These are phyloP conservation scores for Drosophila cyrtoloma DNA, from an alignment of 2,888 invertebrate genomes.

Conservation along the genomic window DNA sequence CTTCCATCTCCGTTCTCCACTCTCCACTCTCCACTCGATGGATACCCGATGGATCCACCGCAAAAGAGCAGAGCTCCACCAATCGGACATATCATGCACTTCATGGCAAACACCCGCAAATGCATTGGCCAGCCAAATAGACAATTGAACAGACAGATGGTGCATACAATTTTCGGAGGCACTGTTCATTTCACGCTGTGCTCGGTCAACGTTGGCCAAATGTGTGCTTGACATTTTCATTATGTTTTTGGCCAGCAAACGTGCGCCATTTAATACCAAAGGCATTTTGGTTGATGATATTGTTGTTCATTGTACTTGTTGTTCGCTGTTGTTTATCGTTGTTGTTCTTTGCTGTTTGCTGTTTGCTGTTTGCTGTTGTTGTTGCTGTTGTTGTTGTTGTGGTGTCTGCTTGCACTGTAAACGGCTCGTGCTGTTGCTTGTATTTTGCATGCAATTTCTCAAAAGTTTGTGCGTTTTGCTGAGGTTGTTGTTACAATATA, in stretches of 20 bases:
- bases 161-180: conserved; percentile 36
- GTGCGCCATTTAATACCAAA: conserved; percentile 69
- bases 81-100: conserved; percentile 23
- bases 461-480: conserved; percentile 68
- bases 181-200: conserved; percentile 62
- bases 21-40: neutral
- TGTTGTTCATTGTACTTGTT: conserved; percentile 24
- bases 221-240: conserved; percentile 79
- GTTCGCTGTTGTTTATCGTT: conserved; percentile 16
- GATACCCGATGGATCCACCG: neutral
- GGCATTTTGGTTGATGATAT: conserved; percentile 37
- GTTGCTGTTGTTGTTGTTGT: conserved; percentile 32
- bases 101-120: conserved; percentile 34
- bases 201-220: conserved; percentile 64
- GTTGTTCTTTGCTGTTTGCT: conserved; percentile 1
- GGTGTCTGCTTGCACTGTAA: conserved; percentile 42
- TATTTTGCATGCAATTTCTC: conserved; percentile 74
- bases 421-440: conserved; percentile 52
- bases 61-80: neutral
- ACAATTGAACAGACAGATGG: neutral
- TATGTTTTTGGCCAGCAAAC: conserved; percentile 65
- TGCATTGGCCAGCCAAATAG: conserved; percentile 34
- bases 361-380: conserved; percentile 20
- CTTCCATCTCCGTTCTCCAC: too few relatives aligned
- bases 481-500: conserved; percentile 74